These are phyloP conservation scores for Drosophila nigricruria DNA, from an alignment of 2,888 invertebrate genomes.

Conservation along the genomic window DNA sequence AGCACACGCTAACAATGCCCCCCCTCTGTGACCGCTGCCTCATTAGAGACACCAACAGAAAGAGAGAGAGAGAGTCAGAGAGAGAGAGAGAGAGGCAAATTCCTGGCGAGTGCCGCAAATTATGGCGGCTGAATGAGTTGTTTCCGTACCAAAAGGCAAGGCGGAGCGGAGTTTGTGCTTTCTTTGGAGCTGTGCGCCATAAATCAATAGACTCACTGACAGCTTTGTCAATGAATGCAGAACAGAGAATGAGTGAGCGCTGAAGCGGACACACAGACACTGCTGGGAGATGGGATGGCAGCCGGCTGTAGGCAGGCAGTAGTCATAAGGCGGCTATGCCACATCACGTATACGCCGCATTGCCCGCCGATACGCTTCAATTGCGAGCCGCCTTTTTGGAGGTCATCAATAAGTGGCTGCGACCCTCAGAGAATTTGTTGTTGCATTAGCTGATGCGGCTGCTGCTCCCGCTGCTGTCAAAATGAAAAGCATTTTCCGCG, in stretches of 20 bases:
- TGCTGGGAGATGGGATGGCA: background rate
- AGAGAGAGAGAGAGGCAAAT: conserved; percentile 1
- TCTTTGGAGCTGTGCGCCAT: conserved; percentile 43
- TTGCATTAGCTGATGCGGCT: conserved; percentile 5
- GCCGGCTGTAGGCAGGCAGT: background rate
- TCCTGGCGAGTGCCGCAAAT: conserved; percentile 57
- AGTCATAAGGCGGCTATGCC: conserved; percentile 15
- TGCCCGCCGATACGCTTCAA: conserved; percentile 48
- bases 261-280: conserved; percentile 5
- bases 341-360: conserved; percentile 68
- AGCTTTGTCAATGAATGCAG: conserved; percentile 79
- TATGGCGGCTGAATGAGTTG: conserved; percentile 65
- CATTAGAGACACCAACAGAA: conserved; percentile 42
- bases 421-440: conserved; percentile 11
- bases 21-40: conserved; percentile 29
- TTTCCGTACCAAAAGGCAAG: conserved; percentile 13
- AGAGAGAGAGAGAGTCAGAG: background rate
- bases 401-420: conserved; percentile 77
- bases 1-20: conserved; percentile 41
- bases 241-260: conserved; percentile 48
- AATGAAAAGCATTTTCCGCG: conserved; percentile 64
- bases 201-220: conserved; percentile 75
- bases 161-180: background rate
- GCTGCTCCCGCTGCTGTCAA: conserved; percentile 51
- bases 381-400: conserved; percentile 44